Percentiles rank a stretch among this genome's conserved stretches.
Conservation (phyloP, 2,797 vertebrate species). For the Otus scops region DNA sequence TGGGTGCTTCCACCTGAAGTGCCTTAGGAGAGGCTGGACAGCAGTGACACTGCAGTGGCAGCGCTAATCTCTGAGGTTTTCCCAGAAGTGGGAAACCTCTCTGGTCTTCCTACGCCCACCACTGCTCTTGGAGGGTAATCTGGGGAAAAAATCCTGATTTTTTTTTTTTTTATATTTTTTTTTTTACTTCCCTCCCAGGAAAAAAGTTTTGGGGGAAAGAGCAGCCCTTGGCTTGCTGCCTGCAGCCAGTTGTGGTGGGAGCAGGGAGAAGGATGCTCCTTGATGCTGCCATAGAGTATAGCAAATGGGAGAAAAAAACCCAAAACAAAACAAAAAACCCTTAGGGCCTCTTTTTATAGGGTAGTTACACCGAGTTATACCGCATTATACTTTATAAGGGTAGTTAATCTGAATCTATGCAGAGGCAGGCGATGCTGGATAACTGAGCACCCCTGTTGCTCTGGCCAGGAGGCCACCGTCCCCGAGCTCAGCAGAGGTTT, state of each 20-base stretch:
- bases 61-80: not conserved
- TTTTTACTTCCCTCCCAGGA: not conserved
- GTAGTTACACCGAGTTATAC: not conserved
- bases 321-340: too few species aligned
- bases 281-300: not conserved
- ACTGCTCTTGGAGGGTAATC: too few species aligned
- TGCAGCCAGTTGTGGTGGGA: not conserved
- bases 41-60: too few species aligned
- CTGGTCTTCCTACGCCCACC: too few species aligned
- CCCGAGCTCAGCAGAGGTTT: not conserved
- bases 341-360: not conserved
- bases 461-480: too few species aligned
- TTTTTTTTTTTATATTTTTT: too few species aligned
- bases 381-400: not conserved
- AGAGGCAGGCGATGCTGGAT: not conserved
- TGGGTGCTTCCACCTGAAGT: not conserved
- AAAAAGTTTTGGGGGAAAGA: not conserved
- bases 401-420: not conserved
- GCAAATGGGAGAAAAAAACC: not conserved
- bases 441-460: accelerated
- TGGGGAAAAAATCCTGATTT: not conserved
- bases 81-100: not conserved
- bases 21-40: not conserved
- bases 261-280: not conserved
- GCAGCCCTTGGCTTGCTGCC: not conserved